These are phyloP conservation scores for Archips xylosteana DNA, from an alignment of 2,888 invertebrate genomes.

Conservation along the genomic window DNA sequence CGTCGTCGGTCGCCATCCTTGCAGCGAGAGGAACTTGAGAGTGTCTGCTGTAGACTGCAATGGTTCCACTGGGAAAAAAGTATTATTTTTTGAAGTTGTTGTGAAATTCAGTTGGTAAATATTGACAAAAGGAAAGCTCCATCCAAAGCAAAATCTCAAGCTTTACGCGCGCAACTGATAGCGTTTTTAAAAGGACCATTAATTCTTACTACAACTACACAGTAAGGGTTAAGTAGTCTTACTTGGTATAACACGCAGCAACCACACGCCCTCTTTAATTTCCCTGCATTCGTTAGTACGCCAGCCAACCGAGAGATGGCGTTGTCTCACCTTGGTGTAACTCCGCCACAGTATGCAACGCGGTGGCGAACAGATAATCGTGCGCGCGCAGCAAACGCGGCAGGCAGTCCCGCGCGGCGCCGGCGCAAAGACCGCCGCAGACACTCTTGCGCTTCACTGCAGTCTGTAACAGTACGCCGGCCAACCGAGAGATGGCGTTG, in stretches of 20 bases:
- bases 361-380: constrained; percentile 57
- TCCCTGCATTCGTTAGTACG: background rate
- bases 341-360: constrained; percentile 61
- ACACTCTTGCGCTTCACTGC: constrained; percentile 57
- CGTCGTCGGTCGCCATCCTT: constrained; percentile 66
- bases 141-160: too few species aligned
- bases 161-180: background rate
- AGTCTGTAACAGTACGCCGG: constrained; percentile 52
- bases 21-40: constrained; percentile 55
- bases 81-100: background rate
- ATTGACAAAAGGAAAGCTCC: too few species aligned
- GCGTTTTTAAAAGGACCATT: background rate
- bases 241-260: too few species aligned
- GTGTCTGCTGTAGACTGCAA: constrained; percentile 51
- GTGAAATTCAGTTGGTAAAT: too few species aligned
- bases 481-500: background rate
- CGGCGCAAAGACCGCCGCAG: constrained; percentile 58
- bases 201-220: too few species aligned
- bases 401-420: constrained; percentile 52
- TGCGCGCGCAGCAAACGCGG: constrained; percentile 57
- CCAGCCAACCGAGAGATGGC: background rate
- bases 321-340: constrained; percentile 54
- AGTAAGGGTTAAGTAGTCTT: too few species aligned
- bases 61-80: constrained; percentile 53
- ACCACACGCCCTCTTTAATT: too few species aligned